Evolutionary conservation across 92 coral and sea anemone species (phyloP), one percentile per base, ranked within the genome.

Genomic region (Bergia sp.): DNA sequence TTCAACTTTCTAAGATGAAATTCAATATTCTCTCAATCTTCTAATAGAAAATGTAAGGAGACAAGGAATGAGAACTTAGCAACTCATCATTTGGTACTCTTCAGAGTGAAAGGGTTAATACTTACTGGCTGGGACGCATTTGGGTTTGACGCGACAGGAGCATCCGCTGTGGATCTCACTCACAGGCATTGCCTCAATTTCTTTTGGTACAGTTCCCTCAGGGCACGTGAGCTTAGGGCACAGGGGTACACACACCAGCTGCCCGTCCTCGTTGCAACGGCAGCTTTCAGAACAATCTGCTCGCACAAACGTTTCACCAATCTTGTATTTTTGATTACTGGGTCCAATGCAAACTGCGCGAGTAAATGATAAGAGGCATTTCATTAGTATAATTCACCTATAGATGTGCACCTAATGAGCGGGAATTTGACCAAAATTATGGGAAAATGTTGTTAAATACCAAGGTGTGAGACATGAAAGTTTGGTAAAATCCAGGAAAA

Each of bases 181-280:
- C 45, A 44, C 47, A 16, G 38, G 73, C 37, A 20, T 81, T 23
- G 47, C 3, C 85, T 72, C 93, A 13, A 29, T 79, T 36, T 78
- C 84, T 73, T 86, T 92, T 36, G 81, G 85, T 15, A 89, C 86
- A 50, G 37, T 87, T 15, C 98, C 96, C 69, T 76, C 86, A 79
- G 94, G 94, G 42, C 98, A 95, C 65, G 75, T 89, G 29, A 73
- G 65, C 89, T 79, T 90, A 44, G 93, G 90, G 73, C 98, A 95
- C 40, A 86, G 43, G 0, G 98, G 94, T 3, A 36, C 43, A 74
- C 98, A 95, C 7, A 81, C 82, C 73, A 95, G 86, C 53, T 81
- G 89, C 7, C 93, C 96, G 44, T 95, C 93, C 44, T 89, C 93
- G 37, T 89, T 92, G 73, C 98, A 95, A 36, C 91, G 89, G 80